A percentile compares a stretch with the other conserved stretches of the same genome.
Evolutionary conservation across 2,888 invertebrate species (phyloP).

Genomic region (Blastobasis lacticolella): DNA sequence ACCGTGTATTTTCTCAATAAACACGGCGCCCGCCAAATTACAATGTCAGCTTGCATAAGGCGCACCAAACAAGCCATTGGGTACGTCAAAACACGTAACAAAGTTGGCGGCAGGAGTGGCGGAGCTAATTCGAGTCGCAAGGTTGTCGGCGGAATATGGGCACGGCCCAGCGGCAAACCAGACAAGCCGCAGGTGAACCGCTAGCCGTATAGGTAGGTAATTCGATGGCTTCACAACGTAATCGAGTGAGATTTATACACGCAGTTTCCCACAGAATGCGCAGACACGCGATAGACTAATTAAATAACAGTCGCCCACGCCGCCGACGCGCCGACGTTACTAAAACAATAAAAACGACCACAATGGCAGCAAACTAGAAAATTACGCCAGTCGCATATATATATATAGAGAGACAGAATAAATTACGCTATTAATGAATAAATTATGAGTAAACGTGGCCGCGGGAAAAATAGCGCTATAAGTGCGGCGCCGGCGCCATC

Average conservation of each 20-base stretch:
- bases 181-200: conserved; percentile 14
- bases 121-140: conserved; percentile 35
- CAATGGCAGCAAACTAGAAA: conserved; percentile 55
- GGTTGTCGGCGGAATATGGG: conserved; percentile 28
- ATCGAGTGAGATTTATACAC: conserved; percentile 22
- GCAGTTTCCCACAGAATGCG: conserved; percentile 34
- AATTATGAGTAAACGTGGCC: conserved; percentile 58
- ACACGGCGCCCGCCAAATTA: too few species aligned
- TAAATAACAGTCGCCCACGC: conserved; percentile 35
- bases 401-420: conserved; percentile 52
- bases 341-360: conserved; percentile 40
- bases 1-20: too few species aligned
- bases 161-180: conserved; percentile 14
- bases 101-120: neutral
- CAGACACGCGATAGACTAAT: conserved; percentile 45
- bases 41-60: too few species aligned
- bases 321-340: conserved; percentile 15
- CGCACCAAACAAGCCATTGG: neutral
- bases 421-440: conserved; percentile 65
- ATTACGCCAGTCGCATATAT: conserved; percentile 34
- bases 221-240: conserved; percentile 17
- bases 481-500: conserved; percentile 70
- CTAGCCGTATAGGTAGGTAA: conserved; percentile 1
- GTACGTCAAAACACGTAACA: neutral
- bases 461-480: conserved; percentile 62